phyloP scores from a whole-genome alignment of 1,140 invertebrate genomes.

The Aphelenchoides besseyi region DNA sequence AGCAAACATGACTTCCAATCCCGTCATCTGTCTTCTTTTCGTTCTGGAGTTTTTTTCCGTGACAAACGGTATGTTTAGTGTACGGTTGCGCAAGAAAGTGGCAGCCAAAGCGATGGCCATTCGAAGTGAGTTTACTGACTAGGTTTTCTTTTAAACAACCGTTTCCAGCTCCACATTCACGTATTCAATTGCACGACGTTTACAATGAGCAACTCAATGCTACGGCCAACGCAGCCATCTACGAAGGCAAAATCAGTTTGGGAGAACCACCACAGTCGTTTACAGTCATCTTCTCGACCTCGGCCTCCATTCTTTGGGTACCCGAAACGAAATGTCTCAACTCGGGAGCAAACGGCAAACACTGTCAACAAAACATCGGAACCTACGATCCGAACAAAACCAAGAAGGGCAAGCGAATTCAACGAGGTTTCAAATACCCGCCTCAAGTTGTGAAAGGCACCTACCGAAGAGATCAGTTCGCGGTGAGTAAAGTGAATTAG shows the following conservation, averaged over 20 bases:
- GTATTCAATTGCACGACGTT: background rate
- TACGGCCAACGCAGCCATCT: background rate
- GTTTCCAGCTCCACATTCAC: background rate
- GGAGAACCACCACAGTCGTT: background rate
- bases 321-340: background rate
- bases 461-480: background rate
- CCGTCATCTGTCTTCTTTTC: background rate
- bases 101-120: background rate
- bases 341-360: background rate
- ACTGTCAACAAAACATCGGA: constrained; percentile 1
- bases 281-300: background rate
- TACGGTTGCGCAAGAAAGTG: background rate
- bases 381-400: constrained; percentile 6
- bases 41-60: background rate
- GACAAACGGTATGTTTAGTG: background rate
- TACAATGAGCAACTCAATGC: background rate
- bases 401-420: background rate
- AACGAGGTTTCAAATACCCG: background rate
- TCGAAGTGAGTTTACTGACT: background rate
- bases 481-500: background rate
- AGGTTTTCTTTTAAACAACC: background rate
- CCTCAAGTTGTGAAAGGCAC: background rate
- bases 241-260: constrained; percentile 5
- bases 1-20: too few species aligned
- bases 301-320: background rate